Evolutionary conservation across 2,888 invertebrate genomes (phyloP).

Genomic region (Ernsta delagoae): DNA sequence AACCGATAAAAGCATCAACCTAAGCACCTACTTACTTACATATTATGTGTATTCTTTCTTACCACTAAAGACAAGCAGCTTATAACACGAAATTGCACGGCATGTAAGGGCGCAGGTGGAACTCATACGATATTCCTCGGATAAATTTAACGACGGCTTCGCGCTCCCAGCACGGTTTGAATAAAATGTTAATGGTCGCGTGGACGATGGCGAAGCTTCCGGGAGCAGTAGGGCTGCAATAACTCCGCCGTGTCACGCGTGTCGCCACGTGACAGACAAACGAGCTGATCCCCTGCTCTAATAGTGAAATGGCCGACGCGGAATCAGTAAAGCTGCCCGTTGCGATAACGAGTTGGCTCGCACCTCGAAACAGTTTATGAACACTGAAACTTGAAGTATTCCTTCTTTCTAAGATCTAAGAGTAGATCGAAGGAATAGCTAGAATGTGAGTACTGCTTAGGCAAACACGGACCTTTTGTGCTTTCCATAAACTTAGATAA

Average conservation of each 20-base stretch:
- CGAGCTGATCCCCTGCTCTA: constrained; percentile 23
- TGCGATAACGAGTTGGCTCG: constrained; percentile 23
- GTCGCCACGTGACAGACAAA: constrained; percentile 20
- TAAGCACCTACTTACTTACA: too few species aligned
- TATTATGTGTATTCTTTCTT: too few species aligned
- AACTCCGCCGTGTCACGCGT: constrained; percentile 20
- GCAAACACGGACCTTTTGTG: too few species aligned
- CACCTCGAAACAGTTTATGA: constrained; percentile 15
- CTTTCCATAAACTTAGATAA: too few species aligned
- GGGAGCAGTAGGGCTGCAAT: constrained; percentile 18
- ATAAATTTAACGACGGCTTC: constrained; percentile 36
- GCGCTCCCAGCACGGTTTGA: constrained; percentile 21
- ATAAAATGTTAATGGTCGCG: constrained; percentile 34
- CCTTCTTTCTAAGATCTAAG: too few species aligned
- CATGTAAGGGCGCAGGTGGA: constrained; percentile 28
- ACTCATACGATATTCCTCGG: constrained; percentile 35
- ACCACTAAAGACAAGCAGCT: constrained; percentile 1
- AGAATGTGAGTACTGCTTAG: too few species aligned
- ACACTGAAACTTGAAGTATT: too few species aligned
- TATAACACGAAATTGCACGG: constrained; percentile 21
- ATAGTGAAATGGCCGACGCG: constrained; percentile 23
- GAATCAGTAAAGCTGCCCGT: constrained; percentile 20
- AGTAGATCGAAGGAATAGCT: too few species aligned
- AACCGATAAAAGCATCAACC: too few species aligned
- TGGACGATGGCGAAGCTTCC: constrained; percentile 18